Percentiles rank a stretch among this genome's conserved stretches.
These are phyloP conservation scores for Apis laboriosa DNA, from an alignment of 1,140 invertebrate species.

Conservation along the genomic window DNA sequence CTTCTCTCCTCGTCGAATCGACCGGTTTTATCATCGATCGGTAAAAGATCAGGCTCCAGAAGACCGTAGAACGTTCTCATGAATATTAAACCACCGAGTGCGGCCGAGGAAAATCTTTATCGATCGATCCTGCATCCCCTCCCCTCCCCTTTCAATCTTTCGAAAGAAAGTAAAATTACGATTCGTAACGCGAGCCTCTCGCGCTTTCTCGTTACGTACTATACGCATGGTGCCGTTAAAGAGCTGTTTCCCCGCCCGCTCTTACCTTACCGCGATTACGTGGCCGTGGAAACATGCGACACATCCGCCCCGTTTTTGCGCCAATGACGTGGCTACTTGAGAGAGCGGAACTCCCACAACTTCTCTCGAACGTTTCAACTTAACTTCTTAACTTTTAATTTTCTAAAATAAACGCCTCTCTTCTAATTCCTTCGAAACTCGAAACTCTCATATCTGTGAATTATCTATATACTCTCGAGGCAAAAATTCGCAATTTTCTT, in stretches of 20 bases:
- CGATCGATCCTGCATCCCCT: constrained; percentile 36
- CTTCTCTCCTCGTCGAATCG: neutral
- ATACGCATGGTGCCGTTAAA: constrained; percentile 1
- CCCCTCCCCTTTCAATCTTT: neutral
- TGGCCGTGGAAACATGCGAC: constrained; percentile 13
- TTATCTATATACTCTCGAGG: too few relatives aligned
- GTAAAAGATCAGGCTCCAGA: constrained; percentile 21
- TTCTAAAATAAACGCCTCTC: too few relatives aligned
- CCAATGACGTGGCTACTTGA: constrained; percentile 3
- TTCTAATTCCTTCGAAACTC: too few relatives aligned
- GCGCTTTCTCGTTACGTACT: neutral
- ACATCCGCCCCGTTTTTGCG: neutral
- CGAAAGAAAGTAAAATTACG: too few relatives aligned
- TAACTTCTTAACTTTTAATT: neutral
- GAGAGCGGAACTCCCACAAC: neutral
- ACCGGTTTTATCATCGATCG: constrained; percentile 39
- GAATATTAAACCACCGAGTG: constrained; percentile 33
- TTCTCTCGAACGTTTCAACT: neutral
- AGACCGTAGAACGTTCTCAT: neutral
- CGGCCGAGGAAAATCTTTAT: constrained; percentile 41
- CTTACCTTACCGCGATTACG: constrained; percentile 8
- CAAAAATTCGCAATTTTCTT: too few relatives aligned
- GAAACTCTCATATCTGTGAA: too few relatives aligned
- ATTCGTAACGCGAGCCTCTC: neutral
- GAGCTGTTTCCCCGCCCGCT: neutral